Evolutionary conservation across 2,888 invertebrate genomes (phyloP).

Genomic region (Drosophila emarginata): DNA sequence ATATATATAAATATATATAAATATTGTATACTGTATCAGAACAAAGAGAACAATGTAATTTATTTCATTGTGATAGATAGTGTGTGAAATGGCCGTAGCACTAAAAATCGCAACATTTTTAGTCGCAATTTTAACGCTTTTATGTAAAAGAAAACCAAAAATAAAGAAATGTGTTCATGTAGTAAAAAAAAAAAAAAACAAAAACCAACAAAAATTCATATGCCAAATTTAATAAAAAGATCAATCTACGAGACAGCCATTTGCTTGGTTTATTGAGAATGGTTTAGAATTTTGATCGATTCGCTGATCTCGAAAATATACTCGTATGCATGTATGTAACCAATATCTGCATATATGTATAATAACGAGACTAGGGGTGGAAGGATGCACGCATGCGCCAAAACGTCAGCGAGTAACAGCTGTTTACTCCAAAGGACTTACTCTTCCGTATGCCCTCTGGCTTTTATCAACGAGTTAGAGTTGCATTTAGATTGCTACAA

Average conservation of each 20-base stretch:
- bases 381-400: background rate
- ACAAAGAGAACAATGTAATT: conserved; percentile 49
- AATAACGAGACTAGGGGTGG: no score
- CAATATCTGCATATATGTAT: no score
- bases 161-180: conserved; percentile 68
- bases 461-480: background rate
- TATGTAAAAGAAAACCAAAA: conserved; percentile 66
- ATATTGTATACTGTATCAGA: conserved; percentile 38
- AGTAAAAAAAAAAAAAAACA: conserved; percentile 36
- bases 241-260: no score
- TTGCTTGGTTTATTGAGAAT: no score
- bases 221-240: no score
- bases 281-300: background rate
- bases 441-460: background rate
- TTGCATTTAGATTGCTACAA: background rate
- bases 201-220: background rate
- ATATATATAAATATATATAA: conserved; percentile 40
- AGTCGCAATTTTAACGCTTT: conserved; percentile 57
- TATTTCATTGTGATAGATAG: conserved; percentile 74
- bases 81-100: conserved; percentile 48
- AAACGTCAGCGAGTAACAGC: background rate
- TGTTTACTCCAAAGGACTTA: background rate
- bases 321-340: no score
- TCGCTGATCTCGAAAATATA: background rate
- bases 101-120: conserved; percentile 56